Evolutionary conservation across 2,888 invertebrate species (phyloP), one percentile per base, ranked within the genome.

Genomic region (Thymelicus acteon): DNA sequence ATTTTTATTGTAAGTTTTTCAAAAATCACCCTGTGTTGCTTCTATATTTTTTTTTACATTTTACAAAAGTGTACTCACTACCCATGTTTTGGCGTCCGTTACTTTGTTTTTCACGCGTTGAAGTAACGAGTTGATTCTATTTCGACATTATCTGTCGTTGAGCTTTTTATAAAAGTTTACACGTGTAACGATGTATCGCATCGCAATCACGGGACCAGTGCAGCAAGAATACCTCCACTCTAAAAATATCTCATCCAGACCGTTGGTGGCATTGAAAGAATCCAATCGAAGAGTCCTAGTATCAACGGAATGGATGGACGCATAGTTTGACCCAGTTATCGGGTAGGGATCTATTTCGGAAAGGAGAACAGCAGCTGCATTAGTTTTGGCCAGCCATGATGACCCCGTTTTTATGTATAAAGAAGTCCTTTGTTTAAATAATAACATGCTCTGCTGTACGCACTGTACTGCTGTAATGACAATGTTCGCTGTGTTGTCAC

Each of bases 291-390:
- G 64, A 68, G 69, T 70, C 60, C 63, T 70, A 57, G 31, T 48
- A 44, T 71, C 54, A 71, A 57, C 72, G 54, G 65, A 62, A 73
- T 72, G 72, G 73, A 72, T 61, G 61, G 81, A 80, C 88, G 88
- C 88, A 90, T 89, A 83, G 80, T 81, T 80, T 82, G 92, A 88
- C 92, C 93, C 82, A 92, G 77, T 86, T 92, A 86, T 88, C 80
- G 83, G 74, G 80, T 77, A 78, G 76, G 82, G 76, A 83, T 90
- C 90, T 92, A 92, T 92, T 93, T 92, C 82, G 77, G 88, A 89
- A 87, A 87, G 83, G 87, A 89, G 87, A 83, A 81, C 86, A 80
- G 79, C 84, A 81, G 88, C 88, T 92, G 92, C 92, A 93, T 90
- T 88, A 88, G 87, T 87, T 89, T 90, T 87, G 82, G 85, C 84